Base-by-base conservation (phyloP, 2,888 invertebrate species). In the Mantis religiosa region DNA sequence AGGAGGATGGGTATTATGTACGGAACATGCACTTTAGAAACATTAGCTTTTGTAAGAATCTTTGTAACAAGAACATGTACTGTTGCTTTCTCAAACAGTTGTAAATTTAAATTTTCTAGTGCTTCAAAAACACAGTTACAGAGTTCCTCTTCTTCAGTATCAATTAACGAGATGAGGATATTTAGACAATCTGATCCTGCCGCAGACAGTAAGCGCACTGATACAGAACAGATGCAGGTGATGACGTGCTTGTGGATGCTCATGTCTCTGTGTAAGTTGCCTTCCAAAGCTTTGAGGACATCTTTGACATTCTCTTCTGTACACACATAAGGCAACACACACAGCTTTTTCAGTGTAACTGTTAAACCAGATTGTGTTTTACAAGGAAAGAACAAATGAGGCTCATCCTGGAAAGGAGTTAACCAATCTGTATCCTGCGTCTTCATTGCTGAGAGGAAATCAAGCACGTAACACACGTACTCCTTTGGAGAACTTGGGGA, bases 401-500 rank as follows among this genome's bases (percentile, higher is more conserved):
- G 89, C 3, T 34, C 28, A 28, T 88, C 85, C 7, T 34, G 47
- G 85, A 90, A 89, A 27, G 54, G 84, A 25, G 82, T 12, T 20
- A 90, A 81, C 90, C 90, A 90, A 83, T 88, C 88, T 8, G 27
- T 34, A 41, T 88, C 86, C 20, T 85, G 25, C 12, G 85, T 25
- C 14, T 41, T 71, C 6, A 89, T 27, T n/a, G 30, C 28, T n/a
- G 82, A 27, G 12, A 90, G 86, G 83, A 90, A 90, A 71, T 90
- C 89, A 28, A 90, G 82, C 20, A 90, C 86, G 34, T 88, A 83
- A 81, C 81, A 87, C 25, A 82, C 25, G 3, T 88, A 87, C 30
- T 89, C 89, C 84, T 95, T 95, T 92, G 95, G 95, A 91, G 91
- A 89, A 91, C 84, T 85, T 54, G 83, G 28, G 15, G 89, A 83